Base-by-base conservation (phyloP, 2,888 invertebrate genomes). In the Pristionchus japonicus region DNA sequence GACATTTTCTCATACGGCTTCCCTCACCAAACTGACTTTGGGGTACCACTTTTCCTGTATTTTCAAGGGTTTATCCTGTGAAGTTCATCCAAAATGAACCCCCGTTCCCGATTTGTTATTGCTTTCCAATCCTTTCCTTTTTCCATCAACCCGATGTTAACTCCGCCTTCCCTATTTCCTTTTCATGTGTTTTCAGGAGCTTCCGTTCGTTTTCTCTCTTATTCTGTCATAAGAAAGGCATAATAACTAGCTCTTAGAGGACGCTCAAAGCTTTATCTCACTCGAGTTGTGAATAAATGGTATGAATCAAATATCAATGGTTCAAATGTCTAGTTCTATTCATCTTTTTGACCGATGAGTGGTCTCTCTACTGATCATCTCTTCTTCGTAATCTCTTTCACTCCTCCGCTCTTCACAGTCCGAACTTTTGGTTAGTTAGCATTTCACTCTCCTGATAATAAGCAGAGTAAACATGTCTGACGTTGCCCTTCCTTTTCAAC, bases 101-200 rank as follows among this genome's bases (percentile, higher is more conserved):
- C 82, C 34, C 52, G 34, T 52, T 49, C 43, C 20, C 34, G n/a
- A 34, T 27, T 82, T 82, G 52, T 82, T 57, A 49, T 82, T 82
- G 52, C 37, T 43, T 52, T 34, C 82, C 52, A 52, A 49, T 82
- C 82, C 82, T 34, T 20, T 43, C 17, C 27, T 17, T 77, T 47
- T 27, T 77, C 77, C 77, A 77, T 77, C 74, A 74, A 31, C 74
- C 20, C 67, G n/a, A 77, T 77, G 74, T 77, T 47, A 77, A 77
- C 77, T 70, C 70, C 70, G 70, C 70, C 70, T 70, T 70, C 70
- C 70, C 40, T 57, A 57, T 57, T 23, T 37, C 37, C 70, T 37
- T 70, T 64, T 64, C 64, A 64, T 70, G 37, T 70, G 70, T 70
- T 70, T 70, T 70, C 37, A 70, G 70, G 70, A 70, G 70, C 70